Evolutionary conservation across 1,140 invertebrate genomes (phyloP), one percentile per base, ranked within the genome.

Genomic region (Brachionus plicatilis): DNA sequence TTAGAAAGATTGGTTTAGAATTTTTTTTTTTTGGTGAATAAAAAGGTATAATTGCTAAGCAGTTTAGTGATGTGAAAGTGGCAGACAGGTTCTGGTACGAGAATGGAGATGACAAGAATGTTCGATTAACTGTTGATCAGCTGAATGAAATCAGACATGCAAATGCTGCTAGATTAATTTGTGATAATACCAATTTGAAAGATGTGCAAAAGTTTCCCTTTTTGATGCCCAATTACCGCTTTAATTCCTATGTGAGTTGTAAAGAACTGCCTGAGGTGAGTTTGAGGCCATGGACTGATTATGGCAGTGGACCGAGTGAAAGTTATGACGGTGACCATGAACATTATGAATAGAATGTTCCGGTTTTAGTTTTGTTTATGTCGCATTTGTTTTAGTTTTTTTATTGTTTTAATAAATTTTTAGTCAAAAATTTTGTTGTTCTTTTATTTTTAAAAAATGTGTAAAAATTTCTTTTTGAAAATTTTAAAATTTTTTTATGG

Each of bases 31-130:
- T 50, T 76, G 43, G 0, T 76, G 8, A 6, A 14, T n/a, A 29
- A 29, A 29, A 14, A 75, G 70, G 70, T 87, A 84, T 99, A 85
- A 94, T 99, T 85, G 95, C 94, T 41, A 94, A 96, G 85, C 96
- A 98, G 90, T 97, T 97, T 90, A 90, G 94, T 85, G 94, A 96
- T 88, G 90, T 95, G 20, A 93, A 95, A 85, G 91, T 93, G 85
- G 97, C 96, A 68, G 97, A 99, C 89, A 92, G 96, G 87, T 98
- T 97, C 89, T 99, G 96, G 95, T 98, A 96, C 87, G 96, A 98
- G 29, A 92, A 68, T 70, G 60, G 60, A 43, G 2, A 84, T 70
- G 65, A 70, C 9, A 43, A 17, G 50, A 27, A 17, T 27, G 66
- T 20, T 29, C 41, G 60, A 53, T 72, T 70, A 2, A 84, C 45